phyloP scores from a whole-genome alignment of 2,888 invertebrate genomes.

The Petrolisthes cinctipes region DNA sequence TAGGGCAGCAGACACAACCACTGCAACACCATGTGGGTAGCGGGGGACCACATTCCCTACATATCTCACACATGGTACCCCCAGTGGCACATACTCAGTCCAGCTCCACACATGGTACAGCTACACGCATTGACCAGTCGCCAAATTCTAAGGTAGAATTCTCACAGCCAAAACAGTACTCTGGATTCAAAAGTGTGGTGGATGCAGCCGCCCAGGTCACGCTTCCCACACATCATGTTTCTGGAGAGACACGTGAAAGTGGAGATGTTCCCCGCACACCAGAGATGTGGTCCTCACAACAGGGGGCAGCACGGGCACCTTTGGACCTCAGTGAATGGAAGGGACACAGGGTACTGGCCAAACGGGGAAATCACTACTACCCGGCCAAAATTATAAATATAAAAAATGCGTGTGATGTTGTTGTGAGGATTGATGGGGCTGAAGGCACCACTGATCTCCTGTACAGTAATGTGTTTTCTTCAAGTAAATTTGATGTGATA shows the following conservation, averaged over 20 bases:
- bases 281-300: slow-evolving; percentile 56
- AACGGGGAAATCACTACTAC: slow-evolving; percentile 83
- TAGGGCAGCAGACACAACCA: slow-evolving; percentile 49
- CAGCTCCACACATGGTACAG: slow-evolving; percentile 29
- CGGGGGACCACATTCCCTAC: slow-evolving; percentile 29
- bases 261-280: slow-evolving; percentile 56
- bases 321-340: slow-evolving; percentile 93
- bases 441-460: slow-evolving; percentile 73
- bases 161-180: slow-evolving; percentile 46
- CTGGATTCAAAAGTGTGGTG: slow-evolving; percentile 58
- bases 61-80: slow-evolving; percentile 39
- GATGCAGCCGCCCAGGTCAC: slow-evolving; percentile 61
- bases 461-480: slow-evolving; percentile 79
- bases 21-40: slow-evolving; percentile 33
- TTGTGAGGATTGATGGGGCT: slow-evolving; percentile 83
- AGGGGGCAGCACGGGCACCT: slow-evolving; percentile 42
- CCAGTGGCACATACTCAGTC: slow-evolving; percentile 43
- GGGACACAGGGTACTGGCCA: slow-evolving; percentile 91
- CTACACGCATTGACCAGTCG: slow-evolving; percentile 37
- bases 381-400: slow-evolving; percentile 85
- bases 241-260: slow-evolving; percentile 52
- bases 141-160: slow-evolving; percentile 48
- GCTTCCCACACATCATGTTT: slow-evolving; percentile 42
- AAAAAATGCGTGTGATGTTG: slow-evolving; percentile 75
- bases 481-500: slow-evolving; percentile 87